These are phyloP conservation scores for Merodon equestris DNA, from an alignment of 2,888 invertebrate genomes.

Conservation along the genomic window DNA sequence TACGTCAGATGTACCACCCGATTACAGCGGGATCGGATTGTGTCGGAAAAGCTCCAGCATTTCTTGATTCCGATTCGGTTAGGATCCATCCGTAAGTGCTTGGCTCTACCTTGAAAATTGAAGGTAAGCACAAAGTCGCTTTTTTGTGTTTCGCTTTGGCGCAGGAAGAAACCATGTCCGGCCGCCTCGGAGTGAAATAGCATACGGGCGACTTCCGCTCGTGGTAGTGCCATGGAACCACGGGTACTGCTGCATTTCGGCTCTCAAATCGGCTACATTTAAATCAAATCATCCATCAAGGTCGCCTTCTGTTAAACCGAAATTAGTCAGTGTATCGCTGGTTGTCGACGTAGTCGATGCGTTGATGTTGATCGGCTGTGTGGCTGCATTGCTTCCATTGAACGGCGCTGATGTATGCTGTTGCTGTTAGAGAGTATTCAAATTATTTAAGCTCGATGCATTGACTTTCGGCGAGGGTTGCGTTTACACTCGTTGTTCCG, in stretches of 20 bases:
- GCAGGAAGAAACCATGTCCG: conserved; percentile 95
- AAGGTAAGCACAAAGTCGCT: conserved; percentile 99
- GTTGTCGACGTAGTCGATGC: conserved; percentile 51
- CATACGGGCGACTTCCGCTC: conserved; percentile 94
- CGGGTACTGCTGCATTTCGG: conserved; percentile 89
- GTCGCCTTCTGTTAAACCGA: conserved; percentile 83
- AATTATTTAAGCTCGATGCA: conserved; percentile 71
- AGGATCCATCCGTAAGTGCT: conserved; percentile 98
- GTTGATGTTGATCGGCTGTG: conserved; percentile 57
- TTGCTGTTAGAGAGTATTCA: conserved; percentile 6
- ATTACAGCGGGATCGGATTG: conserved; percentile 97
- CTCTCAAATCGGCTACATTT: conserved; percentile 84
- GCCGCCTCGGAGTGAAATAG: conserved; percentile 92
- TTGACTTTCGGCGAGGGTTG: conserved; percentile 75
- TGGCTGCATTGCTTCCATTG: conserved; percentile 36
- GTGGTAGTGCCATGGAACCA: conserved; percentile 97
- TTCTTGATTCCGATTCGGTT: conserved; percentile 95
- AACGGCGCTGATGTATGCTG: conserved; percentile 37
- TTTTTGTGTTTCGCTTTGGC: conserved; percentile 96
- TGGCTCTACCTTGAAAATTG: conserved; percentile 94
- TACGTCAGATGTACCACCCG: conserved; percentile 95
- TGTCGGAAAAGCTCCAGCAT: conserved; percentile 98
- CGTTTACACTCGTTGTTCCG: conserved; percentile 71
- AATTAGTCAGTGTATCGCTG: conserved; percentile 80
- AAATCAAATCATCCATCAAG: conserved; percentile 75